Evolutionary conservation across 2,797 vertebrate genomes (phyloP).

Genomic region (Hafferia zeledoni): DNA sequence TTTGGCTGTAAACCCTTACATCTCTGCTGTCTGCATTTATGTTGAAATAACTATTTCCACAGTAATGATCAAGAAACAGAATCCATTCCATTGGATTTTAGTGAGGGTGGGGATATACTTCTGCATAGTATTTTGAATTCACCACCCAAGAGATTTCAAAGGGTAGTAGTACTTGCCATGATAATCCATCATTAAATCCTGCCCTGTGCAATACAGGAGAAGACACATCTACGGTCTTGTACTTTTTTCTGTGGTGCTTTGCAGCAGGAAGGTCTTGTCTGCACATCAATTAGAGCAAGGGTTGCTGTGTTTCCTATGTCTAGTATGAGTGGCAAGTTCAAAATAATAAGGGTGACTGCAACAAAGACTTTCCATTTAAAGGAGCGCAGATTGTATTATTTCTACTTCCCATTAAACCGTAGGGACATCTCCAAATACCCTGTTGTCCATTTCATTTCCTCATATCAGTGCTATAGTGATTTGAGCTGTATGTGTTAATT

Average conservation of each 20-base stretch:
- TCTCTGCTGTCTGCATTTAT: background rate
- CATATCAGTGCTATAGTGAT: background rate
- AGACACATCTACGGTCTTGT: background rate
- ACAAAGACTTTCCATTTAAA: background rate
- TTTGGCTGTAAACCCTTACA: background rate
- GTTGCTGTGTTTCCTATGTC: background rate
- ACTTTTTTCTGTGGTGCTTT: background rate
- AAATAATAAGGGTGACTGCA: background rate
- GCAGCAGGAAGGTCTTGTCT: background rate
- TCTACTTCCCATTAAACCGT: background rate
- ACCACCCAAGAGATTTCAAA: background rate
- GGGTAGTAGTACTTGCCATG: background rate
- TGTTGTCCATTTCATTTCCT: background rate
- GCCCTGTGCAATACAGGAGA: background rate
- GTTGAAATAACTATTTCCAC: background rate
- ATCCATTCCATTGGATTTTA: background rate
- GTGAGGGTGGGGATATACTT: background rate
- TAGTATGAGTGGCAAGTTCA: background rate
- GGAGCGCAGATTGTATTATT: background rate
- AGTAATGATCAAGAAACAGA: background rate
- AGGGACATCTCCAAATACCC: background rate
- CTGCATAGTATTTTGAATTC: background rate
- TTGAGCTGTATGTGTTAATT: background rate
- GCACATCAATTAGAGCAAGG: background rate
- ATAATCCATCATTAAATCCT: background rate